A percentile compares a stretch with the other conserved stretches of the same genome.
Conservation (phyloP, 2,797 vertebrate species). For the Spizella passerina region DNA sequence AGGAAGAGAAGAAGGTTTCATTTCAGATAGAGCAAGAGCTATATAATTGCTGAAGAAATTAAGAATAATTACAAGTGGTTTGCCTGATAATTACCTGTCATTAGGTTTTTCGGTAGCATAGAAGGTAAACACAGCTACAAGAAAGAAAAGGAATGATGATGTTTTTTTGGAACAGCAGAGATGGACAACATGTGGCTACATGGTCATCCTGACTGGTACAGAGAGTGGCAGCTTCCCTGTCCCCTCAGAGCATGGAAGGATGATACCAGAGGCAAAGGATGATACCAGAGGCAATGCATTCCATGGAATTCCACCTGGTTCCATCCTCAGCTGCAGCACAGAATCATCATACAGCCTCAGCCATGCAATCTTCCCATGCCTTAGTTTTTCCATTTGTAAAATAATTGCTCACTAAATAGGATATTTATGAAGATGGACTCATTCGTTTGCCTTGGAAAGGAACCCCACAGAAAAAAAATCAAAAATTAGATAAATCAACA, state of each 20-base stretch:
- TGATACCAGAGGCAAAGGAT: background rate
- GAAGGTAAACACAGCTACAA: background rate
- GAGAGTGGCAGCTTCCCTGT: background rate
- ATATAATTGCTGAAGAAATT: background rate
- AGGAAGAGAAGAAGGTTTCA: conserved; percentile 2
- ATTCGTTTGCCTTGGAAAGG: background rate
- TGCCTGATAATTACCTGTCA: conserved; percentile 32
- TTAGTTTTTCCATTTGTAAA: background rate
- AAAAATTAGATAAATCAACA: background rate
- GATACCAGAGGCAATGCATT: background rate
- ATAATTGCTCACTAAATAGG: background rate
- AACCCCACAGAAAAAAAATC: background rate
- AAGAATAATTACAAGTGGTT: conserved; percentile 35
- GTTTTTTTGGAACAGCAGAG: background rate
- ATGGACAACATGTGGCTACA: background rate
- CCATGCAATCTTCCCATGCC: background rate
- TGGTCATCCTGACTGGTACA: background rate
- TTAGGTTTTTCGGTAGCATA: background rate
- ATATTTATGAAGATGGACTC: background rate
- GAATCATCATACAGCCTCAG: background rate
- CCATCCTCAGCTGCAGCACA: background rate
- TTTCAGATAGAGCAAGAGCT: conserved; percentile 24
- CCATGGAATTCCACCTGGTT: background rate
- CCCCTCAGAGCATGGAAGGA: background rate
- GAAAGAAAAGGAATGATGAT: background rate